Evolutionary conservation across 2,113 vertebrate species (phyloP).

Genomic region (Halichoeres trimaculatus): DNA sequence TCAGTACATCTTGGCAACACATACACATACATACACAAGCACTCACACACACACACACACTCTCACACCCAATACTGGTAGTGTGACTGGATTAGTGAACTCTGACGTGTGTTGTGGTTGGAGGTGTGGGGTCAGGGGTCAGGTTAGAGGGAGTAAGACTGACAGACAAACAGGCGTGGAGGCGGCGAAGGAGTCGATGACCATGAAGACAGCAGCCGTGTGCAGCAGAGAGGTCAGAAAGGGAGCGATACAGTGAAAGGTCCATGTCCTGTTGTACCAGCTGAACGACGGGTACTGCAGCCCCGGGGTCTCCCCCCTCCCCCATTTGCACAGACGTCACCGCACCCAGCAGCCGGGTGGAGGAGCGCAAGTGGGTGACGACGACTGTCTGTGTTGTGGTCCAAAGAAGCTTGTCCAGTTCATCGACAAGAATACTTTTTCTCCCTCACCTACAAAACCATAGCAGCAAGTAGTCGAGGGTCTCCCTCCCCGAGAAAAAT

Average conservation of each 20-base stretch:
- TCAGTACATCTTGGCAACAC: slow-evolving; percentile 77
- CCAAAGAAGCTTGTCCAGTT: slow-evolving; percentile 76
- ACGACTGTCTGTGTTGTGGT: slow-evolving; percentile 71
- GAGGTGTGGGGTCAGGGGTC: slow-evolving; percentile 39
- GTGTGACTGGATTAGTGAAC: slow-evolving; percentile 73
- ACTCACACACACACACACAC: slow-evolving; percentile 16
- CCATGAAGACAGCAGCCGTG: slow-evolving; percentile 65
- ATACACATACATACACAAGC: slow-evolving; percentile 26
- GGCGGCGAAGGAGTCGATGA: slow-evolving; percentile 58
- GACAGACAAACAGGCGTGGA: slow-evolving; percentile 24
- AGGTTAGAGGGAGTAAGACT: slow-evolving; percentile 23
- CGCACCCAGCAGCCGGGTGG: slow-evolving; percentile 63
- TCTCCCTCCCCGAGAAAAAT: slow-evolving; percentile 60
- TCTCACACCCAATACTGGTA: slow-evolving; percentile 78
- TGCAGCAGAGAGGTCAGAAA: slow-evolving; percentile 72
- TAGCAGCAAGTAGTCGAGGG: slow-evolving; percentile 85
- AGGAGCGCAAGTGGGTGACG: slow-evolving; percentile 72
- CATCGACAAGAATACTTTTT: slow-evolving; percentile 66
- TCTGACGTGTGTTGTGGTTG: slow-evolving; percentile 56
- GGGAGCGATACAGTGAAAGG: slow-evolving; percentile 85
- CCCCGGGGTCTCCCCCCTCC: slow-evolving; percentile 47
- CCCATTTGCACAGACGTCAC: slow-evolving; percentile 47
- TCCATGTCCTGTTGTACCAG: slow-evolving; percentile 78
- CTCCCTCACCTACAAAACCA: slow-evolving; percentile 73
- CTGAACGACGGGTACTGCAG: slow-evolving; percentile 68